A percentile compares a stretch with the other conserved stretches of the same genome.
Conservation (phyloP, 2,888 invertebrate genomes). For the Eupithecia vulgata region DNA sequence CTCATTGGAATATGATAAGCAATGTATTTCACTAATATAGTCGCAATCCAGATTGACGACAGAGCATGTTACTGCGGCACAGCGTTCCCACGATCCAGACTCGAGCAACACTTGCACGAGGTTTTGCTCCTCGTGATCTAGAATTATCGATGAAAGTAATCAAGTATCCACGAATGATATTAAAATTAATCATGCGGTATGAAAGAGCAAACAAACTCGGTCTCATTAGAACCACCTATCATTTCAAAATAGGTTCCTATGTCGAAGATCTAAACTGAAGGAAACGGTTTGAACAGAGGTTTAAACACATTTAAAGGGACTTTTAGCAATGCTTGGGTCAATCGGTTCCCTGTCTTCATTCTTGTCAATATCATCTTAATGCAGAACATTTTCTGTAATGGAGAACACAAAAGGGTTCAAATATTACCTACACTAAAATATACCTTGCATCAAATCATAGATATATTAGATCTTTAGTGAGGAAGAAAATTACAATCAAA, state of each 20-base stretch:
- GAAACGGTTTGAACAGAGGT: background rate
- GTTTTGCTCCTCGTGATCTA: constrained; percentile 59
- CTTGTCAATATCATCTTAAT: too few species aligned
- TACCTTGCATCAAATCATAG: too few species aligned
- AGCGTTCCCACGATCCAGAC: constrained; percentile 65
- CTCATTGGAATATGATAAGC: constrained; percentile 13
- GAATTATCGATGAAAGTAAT: constrained; percentile 56
- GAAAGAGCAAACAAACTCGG: background rate
- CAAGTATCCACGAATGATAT: constrained; percentile 22
- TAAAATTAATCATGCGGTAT: background rate
- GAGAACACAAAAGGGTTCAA: too few species aligned
- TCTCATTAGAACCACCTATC: background rate
- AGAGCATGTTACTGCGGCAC: constrained; percentile 40
- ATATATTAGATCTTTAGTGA: too few species aligned
- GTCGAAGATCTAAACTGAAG: background rate
- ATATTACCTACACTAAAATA: too few species aligned
- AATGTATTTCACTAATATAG: constrained; percentile 29
- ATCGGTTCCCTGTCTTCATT: too few species aligned
- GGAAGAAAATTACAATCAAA: too few species aligned
- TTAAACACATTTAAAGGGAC: too few species aligned
- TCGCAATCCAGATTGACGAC: constrained; percentile 36
- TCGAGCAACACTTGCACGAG: constrained; percentile 48
- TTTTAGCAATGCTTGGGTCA: too few species aligned
- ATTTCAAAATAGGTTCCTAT: background rate
- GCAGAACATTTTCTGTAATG: too few species aligned